These are phyloP conservation scores for Periparus ater DNA, from an alignment of 2,797 vertebrate genomes.

Conservation along the genomic window DNA sequence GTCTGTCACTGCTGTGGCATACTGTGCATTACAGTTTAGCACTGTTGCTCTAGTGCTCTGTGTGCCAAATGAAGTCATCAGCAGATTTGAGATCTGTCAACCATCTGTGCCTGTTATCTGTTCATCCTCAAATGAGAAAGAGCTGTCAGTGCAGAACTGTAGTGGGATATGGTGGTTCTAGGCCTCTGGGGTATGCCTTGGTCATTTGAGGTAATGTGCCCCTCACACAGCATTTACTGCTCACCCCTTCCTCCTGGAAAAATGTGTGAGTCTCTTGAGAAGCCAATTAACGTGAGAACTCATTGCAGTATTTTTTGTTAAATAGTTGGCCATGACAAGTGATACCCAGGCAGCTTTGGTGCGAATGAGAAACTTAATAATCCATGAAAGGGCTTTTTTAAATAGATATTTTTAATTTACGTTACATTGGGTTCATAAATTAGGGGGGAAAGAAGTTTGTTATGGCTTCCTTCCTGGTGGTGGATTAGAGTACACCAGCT, in stretches of 20 bases:
- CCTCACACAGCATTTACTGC: neutral
- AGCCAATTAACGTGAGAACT: neutral
- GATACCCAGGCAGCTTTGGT: neutral
- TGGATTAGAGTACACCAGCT: neutral
- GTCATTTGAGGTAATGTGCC: neutral
- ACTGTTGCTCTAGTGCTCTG: neutral
- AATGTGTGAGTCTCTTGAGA: neutral
- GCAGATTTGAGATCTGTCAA: neutral
- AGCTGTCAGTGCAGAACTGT: neutral
- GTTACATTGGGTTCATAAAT: neutral
- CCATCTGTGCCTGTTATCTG: slow-evolving; percentile 31
- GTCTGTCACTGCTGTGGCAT: neutral
- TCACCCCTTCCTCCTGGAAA: neutral
- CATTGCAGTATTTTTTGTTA: neutral
- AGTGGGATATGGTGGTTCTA: neutral
- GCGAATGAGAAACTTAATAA: slow-evolving; percentile 3
- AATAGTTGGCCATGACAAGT: neutral
- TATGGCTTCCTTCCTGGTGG: neutral
- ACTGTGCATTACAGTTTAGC: neutral
- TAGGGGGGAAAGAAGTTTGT: neutral
- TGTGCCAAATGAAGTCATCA: slow-evolving; percentile 47
- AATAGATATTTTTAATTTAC: neutral
- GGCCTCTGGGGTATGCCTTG: neutral
- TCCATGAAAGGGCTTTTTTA: neutral
- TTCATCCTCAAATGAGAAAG: neutral